Percentiles rank a stretch among this genome's conserved stretches.
Conservation (phyloP, 2,113 vertebrate genomes). For the Poecilia latipinna region DNA sequence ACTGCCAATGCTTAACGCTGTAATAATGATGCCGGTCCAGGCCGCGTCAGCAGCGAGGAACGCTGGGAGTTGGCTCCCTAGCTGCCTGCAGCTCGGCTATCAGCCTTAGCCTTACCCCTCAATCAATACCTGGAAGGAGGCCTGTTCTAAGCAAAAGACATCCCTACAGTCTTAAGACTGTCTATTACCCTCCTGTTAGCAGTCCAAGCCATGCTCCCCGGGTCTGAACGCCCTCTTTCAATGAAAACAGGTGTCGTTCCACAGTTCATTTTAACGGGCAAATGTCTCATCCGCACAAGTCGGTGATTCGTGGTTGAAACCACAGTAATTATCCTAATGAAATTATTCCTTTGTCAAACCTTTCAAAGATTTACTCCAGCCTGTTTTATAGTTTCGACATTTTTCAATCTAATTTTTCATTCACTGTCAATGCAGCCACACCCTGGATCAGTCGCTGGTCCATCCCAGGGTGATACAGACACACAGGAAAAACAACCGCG, state of each 20-base stretch:
- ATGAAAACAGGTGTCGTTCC: not conserved
- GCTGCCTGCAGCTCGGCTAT: conserved; percentile 62
- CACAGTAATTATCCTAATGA: not conserved
- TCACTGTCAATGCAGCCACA: not conserved
- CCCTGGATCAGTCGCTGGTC: too few relatives aligned
- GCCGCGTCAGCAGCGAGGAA: conserved; percentile 59
- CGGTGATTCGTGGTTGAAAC: not conserved
- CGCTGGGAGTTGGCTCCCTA: conserved; percentile 57
- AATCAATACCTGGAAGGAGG: conserved; percentile 68
- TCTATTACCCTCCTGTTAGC: conserved; percentile 46
- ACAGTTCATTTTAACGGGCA: not conserved
- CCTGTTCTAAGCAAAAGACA: conserved; percentile 53
- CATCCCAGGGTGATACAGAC: too few relatives aligned
- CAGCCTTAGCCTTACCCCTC: conserved; percentile 36
- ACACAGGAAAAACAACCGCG: too few relatives aligned
- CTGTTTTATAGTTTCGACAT: not conserved
- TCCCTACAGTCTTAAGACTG: conserved; percentile 37
- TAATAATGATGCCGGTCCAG: conserved; percentile 72
- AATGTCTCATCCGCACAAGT: not conserved
- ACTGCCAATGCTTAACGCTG: conserved; percentile 72
- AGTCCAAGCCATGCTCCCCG: conserved; percentile 11
- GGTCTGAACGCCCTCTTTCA: not conserved
- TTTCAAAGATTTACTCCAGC: not conserved
- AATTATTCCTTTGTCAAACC: not conserved
- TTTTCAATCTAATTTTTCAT: not conserved